Evolutionary conservation across 2,888 invertebrate species (phyloP).

Genomic region (Drosophila glabriapex): DNA sequence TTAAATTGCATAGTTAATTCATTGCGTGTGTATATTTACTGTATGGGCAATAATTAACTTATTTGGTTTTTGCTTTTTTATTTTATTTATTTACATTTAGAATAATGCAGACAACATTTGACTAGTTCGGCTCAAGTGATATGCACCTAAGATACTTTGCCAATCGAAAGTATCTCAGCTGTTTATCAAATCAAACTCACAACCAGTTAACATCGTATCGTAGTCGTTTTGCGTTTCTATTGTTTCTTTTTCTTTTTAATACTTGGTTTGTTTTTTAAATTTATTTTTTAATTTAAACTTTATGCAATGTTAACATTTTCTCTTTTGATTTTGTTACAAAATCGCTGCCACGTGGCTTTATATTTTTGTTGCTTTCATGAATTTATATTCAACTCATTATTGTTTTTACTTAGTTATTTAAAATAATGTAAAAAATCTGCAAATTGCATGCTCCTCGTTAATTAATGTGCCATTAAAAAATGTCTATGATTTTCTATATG

Average conservation of each 20-base stretch:
- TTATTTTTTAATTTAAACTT: constrained; percentile 45
- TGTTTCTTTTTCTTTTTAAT: constrained; percentile 21
- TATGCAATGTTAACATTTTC: constrained; percentile 78
- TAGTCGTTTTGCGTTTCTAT: constrained; percentile 56
- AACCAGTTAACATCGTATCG: constrained; percentile 70
- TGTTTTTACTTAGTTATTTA: constrained; percentile 67
- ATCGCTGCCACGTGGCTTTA: constrained; percentile 53
- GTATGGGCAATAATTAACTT: constrained; percentile 64
- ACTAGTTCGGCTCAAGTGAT: constrained; percentile 65
- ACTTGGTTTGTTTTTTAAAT: constrained; percentile 25
- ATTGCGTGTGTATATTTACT: constrained; percentile 50
- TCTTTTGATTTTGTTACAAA: constrained; percentile 80
- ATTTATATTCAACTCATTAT: constrained; percentile 61
- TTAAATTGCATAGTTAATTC: constrained; percentile 63
- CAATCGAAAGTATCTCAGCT: constrained; percentile 46
- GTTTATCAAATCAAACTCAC: constrained; percentile 66
- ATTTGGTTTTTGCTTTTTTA: constrained; percentile 36
- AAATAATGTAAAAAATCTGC: constrained; percentile 79
- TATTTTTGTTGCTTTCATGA: constrained; percentile 30
- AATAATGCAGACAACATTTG: constrained; percentile 81
- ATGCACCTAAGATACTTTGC: constrained; percentile 55
- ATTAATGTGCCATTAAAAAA: constrained; percentile 81
- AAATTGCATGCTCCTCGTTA: constrained; percentile 74
- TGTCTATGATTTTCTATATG: constrained; percentile 77
- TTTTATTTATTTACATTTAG: constrained; percentile 75